These are phyloP conservation scores for Adelosebastes latens DNA, from an alignment of 2,797 vertebrate genomes.

Conservation along the genomic window DNA sequence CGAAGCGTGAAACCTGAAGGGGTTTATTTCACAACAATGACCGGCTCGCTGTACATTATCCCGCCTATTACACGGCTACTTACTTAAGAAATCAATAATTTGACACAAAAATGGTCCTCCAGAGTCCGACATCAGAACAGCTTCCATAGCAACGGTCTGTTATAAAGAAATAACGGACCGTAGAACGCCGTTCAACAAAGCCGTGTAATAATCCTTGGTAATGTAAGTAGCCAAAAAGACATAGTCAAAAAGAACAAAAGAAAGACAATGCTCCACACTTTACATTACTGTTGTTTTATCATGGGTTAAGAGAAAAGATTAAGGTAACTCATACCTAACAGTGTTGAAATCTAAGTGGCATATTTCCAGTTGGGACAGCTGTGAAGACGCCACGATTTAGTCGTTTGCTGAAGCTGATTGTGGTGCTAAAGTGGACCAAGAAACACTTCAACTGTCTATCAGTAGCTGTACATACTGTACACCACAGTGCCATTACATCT, in stretches of 20 bases:
- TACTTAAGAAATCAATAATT: too few relatives aligned
- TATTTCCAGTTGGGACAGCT: not conserved
- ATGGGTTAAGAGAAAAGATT: not conserved
- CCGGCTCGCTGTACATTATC: too few relatives aligned
- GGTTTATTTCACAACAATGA: rapidly evolving
- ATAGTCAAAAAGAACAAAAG: not conserved
- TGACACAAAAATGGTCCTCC: rapidly evolving
- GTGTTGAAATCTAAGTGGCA: not conserved
- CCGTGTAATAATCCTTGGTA: not conserved
- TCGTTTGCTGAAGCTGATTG: conserved; percentile 5
- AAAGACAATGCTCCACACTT: not conserved
- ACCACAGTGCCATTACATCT: conserved; percentile 60
- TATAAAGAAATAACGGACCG: too few relatives aligned
- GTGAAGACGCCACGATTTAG: conserved; percentile 10
- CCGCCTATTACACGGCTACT: too few relatives aligned
- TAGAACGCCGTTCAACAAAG: too few relatives aligned
- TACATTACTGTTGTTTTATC: not conserved
- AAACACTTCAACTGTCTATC: conserved; percentile 9
- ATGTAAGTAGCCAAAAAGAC: not conserved
- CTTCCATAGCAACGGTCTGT: too few relatives aligned
- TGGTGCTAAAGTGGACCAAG: conserved; percentile 50
- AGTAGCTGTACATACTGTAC: conserved; percentile 6
- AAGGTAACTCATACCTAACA: not conserved
- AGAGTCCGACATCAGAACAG: too few relatives aligned
- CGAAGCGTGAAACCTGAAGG: too few relatives aligned